Percentiles rank a stretch among this genome's conserved stretches.
These are phyloP conservation scores for Eucera pruinosa DNA, from an alignment of 2,888 invertebrate species.

Conservation along the genomic window DNA sequence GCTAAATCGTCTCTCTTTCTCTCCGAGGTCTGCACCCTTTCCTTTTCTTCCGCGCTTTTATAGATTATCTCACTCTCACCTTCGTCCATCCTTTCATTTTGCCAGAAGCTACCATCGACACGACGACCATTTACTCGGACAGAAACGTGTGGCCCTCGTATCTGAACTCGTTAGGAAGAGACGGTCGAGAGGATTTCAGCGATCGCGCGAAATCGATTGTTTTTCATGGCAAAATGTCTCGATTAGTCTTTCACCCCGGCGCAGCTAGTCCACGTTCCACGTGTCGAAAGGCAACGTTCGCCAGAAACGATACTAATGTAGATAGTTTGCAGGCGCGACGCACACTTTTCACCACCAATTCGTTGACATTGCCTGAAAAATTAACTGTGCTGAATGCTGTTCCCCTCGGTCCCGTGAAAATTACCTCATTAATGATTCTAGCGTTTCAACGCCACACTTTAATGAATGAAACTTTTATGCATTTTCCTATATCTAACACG, in stretches of 20 bases:
- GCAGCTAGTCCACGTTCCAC: background rate
- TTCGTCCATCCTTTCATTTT: slow-evolving; percentile 60
- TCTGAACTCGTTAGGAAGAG: slow-evolving; percentile 52
- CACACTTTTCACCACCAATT: slow-evolving; percentile 6
- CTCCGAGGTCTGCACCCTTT: slow-evolving; percentile 4
- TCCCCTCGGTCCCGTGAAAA: background rate
- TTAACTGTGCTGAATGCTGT: background rate
- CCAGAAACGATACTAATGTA: background rate
- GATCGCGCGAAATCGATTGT: slow-evolving; percentile 51
- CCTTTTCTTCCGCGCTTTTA: slow-evolving; percentile 17
- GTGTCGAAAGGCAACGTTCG: background rate
- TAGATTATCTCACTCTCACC: slow-evolving; percentile 47
- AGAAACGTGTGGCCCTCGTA: slow-evolving; percentile 64
- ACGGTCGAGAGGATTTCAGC: slow-evolving; percentile 17
- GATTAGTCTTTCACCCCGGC: slow-evolving; percentile 5
- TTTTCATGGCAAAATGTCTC: slow-evolving; percentile 11
- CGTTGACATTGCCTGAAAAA: slow-evolving; percentile 19
- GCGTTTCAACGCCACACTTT: background rate
- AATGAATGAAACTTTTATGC: slow-evolving; percentile 6
- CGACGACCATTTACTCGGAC: slow-evolving; percentile 48
- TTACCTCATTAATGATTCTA: background rate
- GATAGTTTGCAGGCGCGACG: background rate
- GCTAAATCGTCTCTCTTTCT: slow-evolving; percentile 9
- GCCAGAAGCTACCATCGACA: slow-evolving; percentile 59
- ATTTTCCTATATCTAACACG: too few relatives aligned